Conservation (phyloP, 2,113 vertebrate species). For the Pedionomus torquatus region DNA sequence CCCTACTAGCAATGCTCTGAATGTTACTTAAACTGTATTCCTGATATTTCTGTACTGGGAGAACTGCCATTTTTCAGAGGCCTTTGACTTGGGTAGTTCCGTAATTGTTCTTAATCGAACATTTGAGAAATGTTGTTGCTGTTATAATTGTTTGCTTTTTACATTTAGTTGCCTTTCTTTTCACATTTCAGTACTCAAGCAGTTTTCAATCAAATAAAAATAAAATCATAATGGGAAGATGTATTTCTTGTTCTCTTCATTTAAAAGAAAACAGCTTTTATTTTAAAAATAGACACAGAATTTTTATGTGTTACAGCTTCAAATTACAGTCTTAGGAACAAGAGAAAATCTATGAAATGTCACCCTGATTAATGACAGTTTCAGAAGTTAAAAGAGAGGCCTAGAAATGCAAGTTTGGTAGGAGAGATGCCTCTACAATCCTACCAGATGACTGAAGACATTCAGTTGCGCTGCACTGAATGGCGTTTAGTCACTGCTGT, state of each 20-base stretch:
- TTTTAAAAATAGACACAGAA: not conserved
- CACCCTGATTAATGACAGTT: not conserved
- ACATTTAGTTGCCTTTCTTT: not conserved
- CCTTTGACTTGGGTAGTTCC: not conserved
- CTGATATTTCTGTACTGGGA: not conserved
- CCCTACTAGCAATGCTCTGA: not conserved
- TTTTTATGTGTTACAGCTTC: not conserved
- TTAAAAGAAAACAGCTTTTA: conserved; percentile 5
- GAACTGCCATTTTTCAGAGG: not conserved
- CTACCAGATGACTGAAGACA: not conserved
- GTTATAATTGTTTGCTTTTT: not conserved
- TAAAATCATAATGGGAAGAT: not conserved
- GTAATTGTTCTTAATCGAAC: not conserved
- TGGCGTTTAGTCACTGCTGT: rapidly evolving
- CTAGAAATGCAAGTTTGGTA: not conserved
- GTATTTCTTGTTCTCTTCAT: not conserved
- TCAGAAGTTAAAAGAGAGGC: not conserved
- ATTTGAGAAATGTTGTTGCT: not conserved
- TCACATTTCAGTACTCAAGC: not conserved
- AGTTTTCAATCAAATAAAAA: conserved; percentile 10
- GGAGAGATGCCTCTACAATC: not conserved
- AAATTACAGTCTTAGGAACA: not conserved
- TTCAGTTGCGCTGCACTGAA: not conserved
- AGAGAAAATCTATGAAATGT: not conserved
- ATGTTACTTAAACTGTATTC: not conserved